Percentiles rank a stretch among this genome's conserved stretches.
Evolutionary conservation across 2,888 invertebrate species (phyloP).

Genomic region (Drepanosiphum platanoidis): DNA sequence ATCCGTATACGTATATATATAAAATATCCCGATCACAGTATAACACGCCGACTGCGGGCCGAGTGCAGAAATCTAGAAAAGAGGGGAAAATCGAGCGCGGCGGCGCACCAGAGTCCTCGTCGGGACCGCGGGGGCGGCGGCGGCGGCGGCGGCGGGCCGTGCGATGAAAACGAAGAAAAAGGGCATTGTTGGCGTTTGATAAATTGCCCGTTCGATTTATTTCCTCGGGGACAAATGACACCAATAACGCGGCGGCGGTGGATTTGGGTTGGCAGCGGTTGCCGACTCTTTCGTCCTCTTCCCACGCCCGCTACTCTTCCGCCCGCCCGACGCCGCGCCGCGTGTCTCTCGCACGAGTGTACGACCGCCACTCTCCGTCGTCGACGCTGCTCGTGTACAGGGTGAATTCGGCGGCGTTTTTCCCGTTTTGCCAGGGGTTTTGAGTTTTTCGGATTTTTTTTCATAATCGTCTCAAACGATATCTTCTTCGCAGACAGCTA

Average conservation of each 20-base stretch:
- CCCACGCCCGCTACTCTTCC: not conserved
- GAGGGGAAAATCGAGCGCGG: slow-evolving; percentile 1
- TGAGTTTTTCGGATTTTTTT: no score
- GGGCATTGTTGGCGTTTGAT: slow-evolving; percentile 61
- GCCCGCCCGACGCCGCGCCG: not conserved
- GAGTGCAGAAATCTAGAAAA: no score
- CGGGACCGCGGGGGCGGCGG: not conserved
- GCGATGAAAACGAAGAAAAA: slow-evolving; percentile 60
- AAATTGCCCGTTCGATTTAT: slow-evolving; percentile 62
- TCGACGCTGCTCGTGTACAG: not conserved
- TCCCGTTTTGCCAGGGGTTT: no score
- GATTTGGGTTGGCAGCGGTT: slow-evolving; percentile 58
- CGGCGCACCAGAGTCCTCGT: not conserved
- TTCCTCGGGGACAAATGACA: slow-evolving; percentile 62
- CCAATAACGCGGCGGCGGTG: slow-evolving; percentile 54
- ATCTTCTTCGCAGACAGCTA: no score
- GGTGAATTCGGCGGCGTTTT: no score
- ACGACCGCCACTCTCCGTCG: not conserved
- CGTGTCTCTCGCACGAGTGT: not conserved
- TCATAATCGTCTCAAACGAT: no score
- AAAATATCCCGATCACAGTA: no score
- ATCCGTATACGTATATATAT: no score
- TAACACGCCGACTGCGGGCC: no score
- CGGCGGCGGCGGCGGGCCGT: not conserved
- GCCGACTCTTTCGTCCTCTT: slow-evolving; percentile 19